Conservation (phyloP, 2,888 invertebrate species). For the Pocota personata region DNA sequence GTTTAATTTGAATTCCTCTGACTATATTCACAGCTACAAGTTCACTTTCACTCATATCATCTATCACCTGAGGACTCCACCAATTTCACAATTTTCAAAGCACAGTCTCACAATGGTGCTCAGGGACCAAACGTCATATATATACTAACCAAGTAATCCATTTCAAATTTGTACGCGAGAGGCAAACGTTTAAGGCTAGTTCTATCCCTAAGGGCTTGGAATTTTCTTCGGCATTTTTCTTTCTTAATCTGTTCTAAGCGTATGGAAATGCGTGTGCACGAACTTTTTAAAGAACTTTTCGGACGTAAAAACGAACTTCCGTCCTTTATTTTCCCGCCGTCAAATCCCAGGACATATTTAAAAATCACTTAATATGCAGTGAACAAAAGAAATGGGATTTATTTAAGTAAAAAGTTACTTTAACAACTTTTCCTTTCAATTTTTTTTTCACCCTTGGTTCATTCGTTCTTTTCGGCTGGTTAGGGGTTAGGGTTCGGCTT, state of each 20-base stretch:
- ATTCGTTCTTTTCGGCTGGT: not conserved
- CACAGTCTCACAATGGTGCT: not conserved
- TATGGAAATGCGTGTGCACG: constrained; percentile 66
- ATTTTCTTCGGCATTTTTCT: constrained; percentile 23
- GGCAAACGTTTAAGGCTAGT: constrained; percentile 24
- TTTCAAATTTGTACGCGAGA: not conserved
- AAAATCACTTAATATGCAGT: constrained; percentile 74
- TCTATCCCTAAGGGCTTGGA: constrained; percentile 29
- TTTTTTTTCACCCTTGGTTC: constrained; percentile 25
- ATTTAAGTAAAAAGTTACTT: constrained; percentile 74
- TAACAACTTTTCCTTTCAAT: constrained; percentile 59
- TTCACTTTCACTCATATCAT: too few relatives aligned
- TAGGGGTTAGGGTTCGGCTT: too few relatives aligned
- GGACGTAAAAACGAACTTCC: constrained; percentile 64
- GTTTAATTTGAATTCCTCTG: too few relatives aligned
- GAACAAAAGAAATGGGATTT: constrained; percentile 72
- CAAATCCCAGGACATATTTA: constrained; percentile 73
- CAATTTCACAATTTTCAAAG: not conserved
- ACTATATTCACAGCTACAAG: too few relatives aligned
- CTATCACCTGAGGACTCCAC: too few relatives aligned
- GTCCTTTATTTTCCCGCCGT: constrained; percentile 35
- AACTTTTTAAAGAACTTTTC: constrained; percentile 59
- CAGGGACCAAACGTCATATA: not conserved
- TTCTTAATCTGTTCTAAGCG: constrained; percentile 62
- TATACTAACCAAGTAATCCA: constrained; percentile 9